Conservation (phyloP, 2,113 vertebrate species). For the Triplophysa siluroides region DNA sequence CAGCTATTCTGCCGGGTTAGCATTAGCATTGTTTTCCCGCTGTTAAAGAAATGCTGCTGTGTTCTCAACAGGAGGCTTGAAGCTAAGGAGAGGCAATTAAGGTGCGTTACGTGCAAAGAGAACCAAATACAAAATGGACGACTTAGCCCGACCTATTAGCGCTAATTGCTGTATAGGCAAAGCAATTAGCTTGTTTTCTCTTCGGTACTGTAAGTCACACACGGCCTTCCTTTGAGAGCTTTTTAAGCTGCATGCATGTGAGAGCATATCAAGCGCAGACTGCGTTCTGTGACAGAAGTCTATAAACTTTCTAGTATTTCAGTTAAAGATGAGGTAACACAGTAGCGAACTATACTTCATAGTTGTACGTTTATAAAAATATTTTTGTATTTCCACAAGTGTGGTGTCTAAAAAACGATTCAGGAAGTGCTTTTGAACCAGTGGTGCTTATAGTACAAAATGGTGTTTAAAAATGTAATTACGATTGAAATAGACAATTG, state of each 20-base stretch:
- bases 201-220: conserved; percentile 34
- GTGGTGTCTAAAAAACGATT: too few relatives aligned
- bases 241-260: not conserved
- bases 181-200: conserved; percentile 50
- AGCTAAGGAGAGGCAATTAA: conserved; percentile 59
- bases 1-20: conserved; percentile 27
- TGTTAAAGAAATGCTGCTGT: conserved; percentile 56
- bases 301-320: too few relatives aligned
- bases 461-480: too few relatives aligned
- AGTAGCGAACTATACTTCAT: too few relatives aligned
- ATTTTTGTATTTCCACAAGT: too few relatives aligned
- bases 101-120: conserved; percentile 61
- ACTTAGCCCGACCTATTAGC: conserved; percentile 66
- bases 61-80: conserved; percentile 33
- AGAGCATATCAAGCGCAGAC: too few relatives aligned
- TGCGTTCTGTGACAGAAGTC: too few relatives aligned
- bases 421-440: too few relatives aligned
- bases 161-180: conserved; percentile 68
- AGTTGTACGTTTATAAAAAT: too few relatives aligned
- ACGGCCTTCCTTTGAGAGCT: conserved; percentile 8
- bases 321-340: too few relatives aligned
- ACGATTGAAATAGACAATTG: too few relatives aligned
- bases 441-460: too few relatives aligned
- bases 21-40: conserved; percentile 29
- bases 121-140: conserved; percentile 64